Evolutionary conservation across 2,797 vertebrate genomes (phyloP), one percentile per base, ranked within the genome.

Genomic region (Echiichthys vipera): DNA sequence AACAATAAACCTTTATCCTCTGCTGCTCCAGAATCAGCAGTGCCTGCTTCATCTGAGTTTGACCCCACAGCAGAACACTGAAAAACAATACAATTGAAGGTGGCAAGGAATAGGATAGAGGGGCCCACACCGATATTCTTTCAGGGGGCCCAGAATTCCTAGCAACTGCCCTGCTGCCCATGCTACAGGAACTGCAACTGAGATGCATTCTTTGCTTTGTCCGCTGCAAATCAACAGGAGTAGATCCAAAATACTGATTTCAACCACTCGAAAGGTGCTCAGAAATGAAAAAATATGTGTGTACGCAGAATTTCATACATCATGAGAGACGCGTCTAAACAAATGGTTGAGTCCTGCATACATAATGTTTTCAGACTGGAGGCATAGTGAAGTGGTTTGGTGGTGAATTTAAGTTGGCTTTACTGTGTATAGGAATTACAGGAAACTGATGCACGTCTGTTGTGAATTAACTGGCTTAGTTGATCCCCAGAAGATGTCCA

Each of bases 371-470:
- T 57, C 30, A 39, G 42, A 46, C 9, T 11, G 24, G 50, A 20
- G 40, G 30, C 25, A 5, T 3, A 27, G 18, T 55, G 25, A 37
- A 53, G 55, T 62, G 51, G 29, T n/a, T 46, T 27, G 37, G 30
- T 57, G 45, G 27, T 49, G 22, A 43, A 50, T 49, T 71, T 11
- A 12, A 62, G 3, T 9, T 50, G 30, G 25, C n/a, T 72, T 58
- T 30, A 25, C 15, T n/a, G 7, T 22, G 13, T 34, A 20, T 15
- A 24, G 15, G 15, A 64, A 53, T 64, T 10, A 58, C 14, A 61
- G 37, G n/a, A 54, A 59, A 55, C n/a, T 12, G 58, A 64, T 77
- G 55, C 29, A 57, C 36, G 65, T 49, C 53, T 83, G 79, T 54
- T 57, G 27, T 57, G 43, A 66, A 73, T 57, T 59, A 61, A 70